A percentile compares a stretch with the other conserved stretches of the same genome.
Conservation (phyloP, 2,797 vertebrate species). For the Muscicapa striata region DNA sequence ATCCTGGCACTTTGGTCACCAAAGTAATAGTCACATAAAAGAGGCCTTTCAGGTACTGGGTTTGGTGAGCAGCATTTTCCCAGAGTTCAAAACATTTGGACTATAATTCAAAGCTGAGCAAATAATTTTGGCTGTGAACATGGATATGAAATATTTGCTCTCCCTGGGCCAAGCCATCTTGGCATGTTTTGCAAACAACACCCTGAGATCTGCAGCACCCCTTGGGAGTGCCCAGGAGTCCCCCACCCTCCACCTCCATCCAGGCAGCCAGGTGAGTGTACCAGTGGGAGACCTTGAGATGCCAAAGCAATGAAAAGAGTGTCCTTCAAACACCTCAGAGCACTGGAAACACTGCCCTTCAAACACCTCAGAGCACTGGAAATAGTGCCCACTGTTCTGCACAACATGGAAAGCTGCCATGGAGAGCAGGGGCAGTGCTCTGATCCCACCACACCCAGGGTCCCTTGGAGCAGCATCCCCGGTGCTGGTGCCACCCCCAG, state of each 20-base stretch:
- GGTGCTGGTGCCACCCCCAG: neutral
- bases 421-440: neutral
- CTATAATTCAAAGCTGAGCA: conserved; percentile 41
- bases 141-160: neutral
- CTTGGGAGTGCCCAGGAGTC: neutral
- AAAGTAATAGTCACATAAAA: conserved; percentile 60
- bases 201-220: neutral
- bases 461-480: neutral
- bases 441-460: too few relatives aligned
- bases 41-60: conserved; percentile 18
- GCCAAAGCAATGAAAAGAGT: neutral
- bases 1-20: conserved; percentile 42
- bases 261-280: accelerated
- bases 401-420: neutral
- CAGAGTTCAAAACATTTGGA: conserved; percentile 45
- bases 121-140: neutral
- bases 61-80: conserved; percentile 32
- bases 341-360: neutral
- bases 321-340: neutral
- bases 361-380: neutral
- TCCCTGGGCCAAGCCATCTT: neutral
- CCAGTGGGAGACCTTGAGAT: neutral
- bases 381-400: neutral
- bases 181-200: neutral
- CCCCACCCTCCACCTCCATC: accelerated